A percentile compares a stretch with the other conserved stretches of the same genome.
Evolutionary conservation across 2,113 vertebrate species (phyloP).

Genomic region (Ascaphus truei): DNA sequence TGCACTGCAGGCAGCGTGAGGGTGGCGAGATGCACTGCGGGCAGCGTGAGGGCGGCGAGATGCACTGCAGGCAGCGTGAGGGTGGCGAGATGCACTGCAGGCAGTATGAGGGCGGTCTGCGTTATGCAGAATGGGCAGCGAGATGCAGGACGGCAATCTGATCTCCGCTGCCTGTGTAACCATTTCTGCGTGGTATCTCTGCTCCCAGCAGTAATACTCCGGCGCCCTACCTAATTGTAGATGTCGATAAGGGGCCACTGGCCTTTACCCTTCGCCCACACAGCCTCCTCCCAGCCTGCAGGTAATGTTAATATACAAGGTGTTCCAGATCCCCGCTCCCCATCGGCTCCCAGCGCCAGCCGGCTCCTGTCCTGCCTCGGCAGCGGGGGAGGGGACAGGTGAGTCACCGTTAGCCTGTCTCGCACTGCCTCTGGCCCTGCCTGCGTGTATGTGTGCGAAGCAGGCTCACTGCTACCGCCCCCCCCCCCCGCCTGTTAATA

Average conservation of each 20-base stretch:
- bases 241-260: accelerated
- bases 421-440: conserved; percentile 17
- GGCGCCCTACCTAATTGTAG: neutral
- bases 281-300: conserved; percentile 23
- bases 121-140: no score
- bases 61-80: no score
- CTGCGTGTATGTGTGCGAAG: conserved; percentile 13
- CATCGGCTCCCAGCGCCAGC: neutral
- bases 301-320: conserved; percentile 13
- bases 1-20: no score
- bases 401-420: conserved; percentile 3
- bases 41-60: no score
- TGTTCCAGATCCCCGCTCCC: neutral
- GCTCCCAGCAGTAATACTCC: conserved; percentile 9
- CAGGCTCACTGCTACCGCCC: no score
- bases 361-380: neutral
- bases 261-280: neutral
- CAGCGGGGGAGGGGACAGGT: neutral
- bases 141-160: no score
- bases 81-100: no score
- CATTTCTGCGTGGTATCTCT: neutral
- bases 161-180: neutral
- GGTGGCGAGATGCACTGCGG: no score
- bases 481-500: no score
- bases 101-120: no score